Conservation (phyloP, 2,797 vertebrate species). For the Ptychadena robeensis region DNA sequence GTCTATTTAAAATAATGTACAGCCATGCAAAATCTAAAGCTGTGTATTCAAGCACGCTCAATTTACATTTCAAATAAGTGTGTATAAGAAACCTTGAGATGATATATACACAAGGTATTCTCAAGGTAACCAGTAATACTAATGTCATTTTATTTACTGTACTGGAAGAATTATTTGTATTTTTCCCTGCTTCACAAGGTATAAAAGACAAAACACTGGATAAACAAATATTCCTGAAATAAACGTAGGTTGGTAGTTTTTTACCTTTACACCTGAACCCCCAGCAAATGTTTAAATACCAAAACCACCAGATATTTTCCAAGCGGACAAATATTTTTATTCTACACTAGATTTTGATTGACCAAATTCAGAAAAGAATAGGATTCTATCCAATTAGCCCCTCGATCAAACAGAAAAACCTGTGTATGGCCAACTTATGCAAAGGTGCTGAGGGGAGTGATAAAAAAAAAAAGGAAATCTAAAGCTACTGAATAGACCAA, state of each 20-base stretch:
- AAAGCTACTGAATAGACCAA: too few relatives aligned
- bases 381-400: too few relatives aligned
- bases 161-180: background rate
- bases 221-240: background rate
- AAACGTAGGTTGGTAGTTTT: background rate
- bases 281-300: background rate
- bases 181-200: background rate
- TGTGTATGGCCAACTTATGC: too few relatives aligned
- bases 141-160: background rate
- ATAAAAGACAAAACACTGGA: background rate
- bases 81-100: background rate
- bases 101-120: background rate
- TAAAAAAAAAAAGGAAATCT: too few relatives aligned
- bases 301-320: too few relatives aligned
- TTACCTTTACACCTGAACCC: background rate
- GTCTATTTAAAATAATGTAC: conserved; percentile 21
- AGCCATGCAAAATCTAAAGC: conserved; percentile 9
- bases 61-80: background rate
- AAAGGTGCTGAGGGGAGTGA: too few relatives aligned
- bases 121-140: background rate
- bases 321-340: too few relatives aligned
- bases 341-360: too few relatives aligned
- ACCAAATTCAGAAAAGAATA: too few relatives aligned
- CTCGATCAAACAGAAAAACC: too few relatives aligned
- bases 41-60: background rate